Percentiles rank a stretch among this genome's conserved stretches.
phyloP scores from a whole-genome alignment of 2,888 invertebrate species.

The Apoda limacodes region DNA sequence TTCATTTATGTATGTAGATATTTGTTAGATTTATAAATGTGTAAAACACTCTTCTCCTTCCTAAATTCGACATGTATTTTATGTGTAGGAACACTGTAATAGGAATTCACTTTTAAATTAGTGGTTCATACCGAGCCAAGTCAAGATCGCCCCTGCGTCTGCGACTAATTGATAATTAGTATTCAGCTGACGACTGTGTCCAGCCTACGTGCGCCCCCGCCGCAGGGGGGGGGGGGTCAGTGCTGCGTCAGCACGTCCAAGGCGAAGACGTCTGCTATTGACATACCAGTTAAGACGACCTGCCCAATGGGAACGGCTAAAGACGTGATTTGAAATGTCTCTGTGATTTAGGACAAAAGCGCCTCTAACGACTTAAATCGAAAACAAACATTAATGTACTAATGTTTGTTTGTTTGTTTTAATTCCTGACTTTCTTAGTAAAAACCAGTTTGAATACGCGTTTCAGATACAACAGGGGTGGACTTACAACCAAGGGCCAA shows the following conservation, averaged over 20 bases:
- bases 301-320: slow-evolving; percentile 29
- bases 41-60: too few relatives aligned
- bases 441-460: too few relatives aligned
- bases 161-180: slow-evolving; percentile 58
- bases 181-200: slow-evolving; percentile 41
- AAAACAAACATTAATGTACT: too few relatives aligned
- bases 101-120: slow-evolving; percentile 18
- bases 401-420: too few relatives aligned
- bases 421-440: too few relatives aligned
- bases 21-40: too few relatives aligned
- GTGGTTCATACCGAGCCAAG: slow-evolving; percentile 5
- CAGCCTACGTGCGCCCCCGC: slow-evolving; percentile 46
- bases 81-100: too few relatives aligned
- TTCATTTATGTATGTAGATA: too few relatives aligned
- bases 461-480: too few relatives aligned
- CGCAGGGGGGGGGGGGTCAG: slow-evolving; percentile 22
- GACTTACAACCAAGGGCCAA: too few relatives aligned
- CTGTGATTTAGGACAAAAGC: slow-evolving; percentile 12
- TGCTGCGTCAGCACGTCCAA: slow-evolving; percentile 35
- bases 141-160: slow-evolving; percentile 24
- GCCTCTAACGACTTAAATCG: too few relatives aligned
- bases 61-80: too few relatives aligned
- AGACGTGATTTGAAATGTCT: slow-evolving; percentile 32
- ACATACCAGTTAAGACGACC: slow-evolving; percentile 28
- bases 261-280: slow-evolving; percentile 43